Evolutionary conservation across 1,140 invertebrate genomes (phyloP), one percentile per base, ranked within the genome.

Genomic region (Rhagoletis zephyria): DNA sequence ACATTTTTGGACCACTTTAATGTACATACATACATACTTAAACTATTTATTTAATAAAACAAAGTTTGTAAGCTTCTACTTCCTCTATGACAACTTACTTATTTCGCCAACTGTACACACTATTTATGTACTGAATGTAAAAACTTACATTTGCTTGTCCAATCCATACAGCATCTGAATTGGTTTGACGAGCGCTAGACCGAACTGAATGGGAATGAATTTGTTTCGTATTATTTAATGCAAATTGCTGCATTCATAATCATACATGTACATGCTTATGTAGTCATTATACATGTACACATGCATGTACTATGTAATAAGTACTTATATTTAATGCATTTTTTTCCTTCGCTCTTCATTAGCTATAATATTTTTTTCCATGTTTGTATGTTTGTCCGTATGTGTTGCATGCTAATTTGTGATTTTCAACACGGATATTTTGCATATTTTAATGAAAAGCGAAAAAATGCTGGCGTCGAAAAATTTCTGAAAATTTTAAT

Each of bases 371-470:
- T 30, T 30, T 30, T 30, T 56, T 56, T 56, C 51, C 51, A 56
- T 56, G 10, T 56, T 56, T 56, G 51, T 56, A 56, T 56, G 51
- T 56, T 56, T 56, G 51, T 56, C 51, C 12, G n/a, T 81, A 51
- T 56, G 7, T 16, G 30, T 48, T 56, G 48, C 74, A 56, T 81
- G 74, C 56, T 81, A 81, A 81, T 81, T 81, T 81, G 45, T n/a
- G 14, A 81, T 56, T 81, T 81, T 81, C n/a, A 81, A 81, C 74
- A 81, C 48, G 48, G n/a, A 81, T 81, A 81, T 81, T 51, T 56
- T 56, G 74, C 74, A 30, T n/a, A 48, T 16, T 74, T 74, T 16
- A 74, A 48, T 19, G 42, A 5, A 48, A 74, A 16, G 61, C 2
- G 61, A 63, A n/a, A 16, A 63, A n/a, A 63, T 16, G 3, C 7